Base-by-base conservation (phyloP, 1,140 invertebrate genomes). In the Anagrus nilaparvatae region DNA sequence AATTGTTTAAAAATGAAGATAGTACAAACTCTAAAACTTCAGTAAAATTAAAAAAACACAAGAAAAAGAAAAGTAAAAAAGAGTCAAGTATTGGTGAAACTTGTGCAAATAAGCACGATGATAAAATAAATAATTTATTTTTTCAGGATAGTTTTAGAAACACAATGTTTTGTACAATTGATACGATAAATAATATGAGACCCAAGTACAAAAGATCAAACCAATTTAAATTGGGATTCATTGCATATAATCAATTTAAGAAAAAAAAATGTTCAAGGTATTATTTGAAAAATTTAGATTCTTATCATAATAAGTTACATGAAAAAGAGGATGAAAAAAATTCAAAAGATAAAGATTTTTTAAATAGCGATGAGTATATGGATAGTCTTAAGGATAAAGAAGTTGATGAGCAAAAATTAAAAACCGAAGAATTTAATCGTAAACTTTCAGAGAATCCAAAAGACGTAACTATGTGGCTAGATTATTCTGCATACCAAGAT, bases 401-500 rank as follows among this genome's bases (percentile, higher is more conserved):
- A n/a, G n/a, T n/a, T n/a, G n/a, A n/a, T 44, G 59, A 74, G 21
- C 60, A 72, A 30, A 61, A 60, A 24, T 48, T 50, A 37, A 67
- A 55, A 47, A 75, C 67, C 24, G 60, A 63, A 53, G 55, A 61
- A 39, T 77, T 67, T 52, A 77, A 77, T 51, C 55, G 67, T 53
- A 54, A 58, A 40, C 52, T 77, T 16, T 34, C 53, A 10, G 58
- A 75, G 40, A 53, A 70, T 45, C 70, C 74, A 16, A 48, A 59
- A 24, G 59, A 78, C 56, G 48, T 76, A 24, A 43, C 70, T 31
- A 47, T 65, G 17, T 78, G 76, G 69, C 50, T 78, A 27, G 58
- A 78, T 51, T 78, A 77, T 52, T 51, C 74, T 7, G 49, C 70
- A 18, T 73, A 74, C 56, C 75, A 79, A 70, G 76, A 66, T 53